A percentile compares a stretch with the other conserved stretches of the same genome.
These are phyloP conservation scores for Pangasius djambal DNA, from an alignment of 2,797 vertebrate species.

Conservation along the genomic window DNA sequence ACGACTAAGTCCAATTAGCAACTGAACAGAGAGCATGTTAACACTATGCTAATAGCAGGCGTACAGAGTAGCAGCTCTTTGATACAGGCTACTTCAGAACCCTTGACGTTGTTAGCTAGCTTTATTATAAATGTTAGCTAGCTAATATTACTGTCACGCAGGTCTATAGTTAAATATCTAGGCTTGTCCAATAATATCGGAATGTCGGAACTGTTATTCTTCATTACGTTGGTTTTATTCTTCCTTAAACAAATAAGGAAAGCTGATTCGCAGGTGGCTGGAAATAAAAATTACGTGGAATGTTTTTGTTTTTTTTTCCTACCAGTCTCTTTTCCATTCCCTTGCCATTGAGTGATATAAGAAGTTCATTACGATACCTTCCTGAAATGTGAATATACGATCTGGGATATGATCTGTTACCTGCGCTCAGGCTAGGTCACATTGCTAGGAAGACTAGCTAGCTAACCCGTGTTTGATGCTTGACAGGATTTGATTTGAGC, in stretches of 20 bases:
- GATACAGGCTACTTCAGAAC: too few relatives aligned
- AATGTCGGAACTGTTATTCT: not conserved
- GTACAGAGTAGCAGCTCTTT: not conserved
- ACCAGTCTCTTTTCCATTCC: too few relatives aligned
- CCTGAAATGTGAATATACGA: too few relatives aligned
- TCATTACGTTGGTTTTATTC: not conserved
- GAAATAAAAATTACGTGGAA: not conserved
- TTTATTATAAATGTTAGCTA: not conserved
- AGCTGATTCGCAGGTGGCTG: not conserved
- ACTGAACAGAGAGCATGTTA: not conserved
- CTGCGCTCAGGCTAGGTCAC: too few relatives aligned
- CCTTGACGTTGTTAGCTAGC: not conserved
- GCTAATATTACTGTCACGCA: not conserved
- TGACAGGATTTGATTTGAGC: too few relatives aligned
- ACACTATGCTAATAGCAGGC: not conserved
- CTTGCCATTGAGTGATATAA: too few relatives aligned
- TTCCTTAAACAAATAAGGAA: not conserved
- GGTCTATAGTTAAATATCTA: not conserved
- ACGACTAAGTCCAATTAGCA: too few relatives aligned
- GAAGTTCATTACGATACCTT: too few relatives aligned
- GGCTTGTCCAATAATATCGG: not conserved
- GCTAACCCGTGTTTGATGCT: too few relatives aligned
- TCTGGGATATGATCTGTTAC: too few relatives aligned
- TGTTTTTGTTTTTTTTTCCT: not conserved
- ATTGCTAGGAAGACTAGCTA: too few relatives aligned